Conservation (phyloP, 1,140 invertebrate species). For the Drosophila parabipectinata region DNA sequence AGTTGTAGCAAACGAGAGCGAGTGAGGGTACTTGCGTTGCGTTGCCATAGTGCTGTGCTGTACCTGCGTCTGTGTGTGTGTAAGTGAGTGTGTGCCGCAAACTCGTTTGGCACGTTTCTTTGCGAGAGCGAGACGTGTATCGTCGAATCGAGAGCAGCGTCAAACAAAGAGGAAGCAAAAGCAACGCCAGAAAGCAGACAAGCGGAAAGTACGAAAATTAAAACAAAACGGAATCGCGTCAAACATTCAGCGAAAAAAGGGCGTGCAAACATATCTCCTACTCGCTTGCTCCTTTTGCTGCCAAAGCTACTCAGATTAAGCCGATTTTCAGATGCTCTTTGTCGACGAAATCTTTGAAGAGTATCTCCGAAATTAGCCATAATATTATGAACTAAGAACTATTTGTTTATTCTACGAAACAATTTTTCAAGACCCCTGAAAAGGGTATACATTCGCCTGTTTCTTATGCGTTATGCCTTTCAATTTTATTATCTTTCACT, state of each 20-base stretch:
- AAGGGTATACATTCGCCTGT: background rate
- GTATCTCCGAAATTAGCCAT: too few relatives aligned
- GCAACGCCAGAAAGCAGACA: slow-evolving; percentile 41
- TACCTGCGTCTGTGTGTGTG: slow-evolving; percentile 34
- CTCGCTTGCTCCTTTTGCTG: background rate
- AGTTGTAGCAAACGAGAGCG: slow-evolving; percentile 56
- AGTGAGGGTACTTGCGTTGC: slow-evolving; percentile 43
- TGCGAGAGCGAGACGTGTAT: slow-evolving; percentile 61
- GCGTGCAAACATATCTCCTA: slow-evolving; percentile 20
- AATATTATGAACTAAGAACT: too few relatives aligned
- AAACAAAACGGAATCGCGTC: slow-evolving; percentile 40
- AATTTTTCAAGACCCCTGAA: background rate
- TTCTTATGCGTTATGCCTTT: slow-evolving; percentile 46
- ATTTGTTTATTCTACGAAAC: too few relatives aligned
- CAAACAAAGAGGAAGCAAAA: slow-evolving; percentile 71
- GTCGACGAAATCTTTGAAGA: too few relatives aligned
- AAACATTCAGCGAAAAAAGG: slow-evolving; percentile 41
- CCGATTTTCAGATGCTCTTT: background rate
- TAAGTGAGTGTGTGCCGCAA: slow-evolving; percentile 46
- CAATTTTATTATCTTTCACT: slow-evolving; percentile 48
- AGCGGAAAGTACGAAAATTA: slow-evolving; percentile 37
- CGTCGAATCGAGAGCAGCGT: slow-evolving; percentile 39
- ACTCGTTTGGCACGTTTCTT: slow-evolving; percentile 77
- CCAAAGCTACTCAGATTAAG: background rate
- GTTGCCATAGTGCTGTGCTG: slow-evolving; percentile 48